Evolutionary conservation across 1,140 invertebrate genomes (phyloP), one percentile per base, ranked within the genome.

Genomic region (Ostrea denselamellosa): DNA sequence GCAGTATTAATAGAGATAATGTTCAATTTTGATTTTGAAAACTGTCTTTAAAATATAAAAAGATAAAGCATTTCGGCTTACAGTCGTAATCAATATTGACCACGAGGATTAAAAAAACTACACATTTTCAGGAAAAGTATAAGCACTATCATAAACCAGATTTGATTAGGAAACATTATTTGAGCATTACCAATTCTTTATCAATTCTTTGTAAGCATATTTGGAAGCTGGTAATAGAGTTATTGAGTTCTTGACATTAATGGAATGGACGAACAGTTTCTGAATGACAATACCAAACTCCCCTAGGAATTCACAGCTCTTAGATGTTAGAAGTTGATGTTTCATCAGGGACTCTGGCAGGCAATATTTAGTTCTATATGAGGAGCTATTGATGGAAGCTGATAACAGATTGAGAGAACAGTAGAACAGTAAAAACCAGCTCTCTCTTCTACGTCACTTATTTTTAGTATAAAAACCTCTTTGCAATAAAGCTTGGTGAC

Each of bases 301-400:
- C 25, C 25, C 0, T 4, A 34, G 68, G 68, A 77, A 5, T 28
- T 25, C 28, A 22, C 25, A 28, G 68, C 68, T 77, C 8, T 25
- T 25, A 34, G 68, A 25, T 34, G 22, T 28, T 28, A 9, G 22
- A 28, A 77, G 68, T 28, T 77, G 68, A 28, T 12, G 68, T 25
- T 34, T 25, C 68, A 25, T 28, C 25, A 14, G 68, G 68, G 68
- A 14, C 25, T 14, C 25, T n/a, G 10, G 22, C 68, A 77, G 68
- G 28, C 68, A 77, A 77, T 77, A 77, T 77, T 77, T 77, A 25
- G 68, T 77, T 77, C 28, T 77, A 77, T 77, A 77, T 77, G 68
- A 77, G 68, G 28, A 34, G 68, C 68, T 77, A 34, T 77, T 77
- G 68, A 77, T 77, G 68, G 68, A 77, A 14, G 68, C 25, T 77